Percentiles rank a stretch among this genome's conserved stretches.
phyloP scores from a whole-genome alignment of 2,113 vertebrate species.

The Nycticebus coucang region DNA sequence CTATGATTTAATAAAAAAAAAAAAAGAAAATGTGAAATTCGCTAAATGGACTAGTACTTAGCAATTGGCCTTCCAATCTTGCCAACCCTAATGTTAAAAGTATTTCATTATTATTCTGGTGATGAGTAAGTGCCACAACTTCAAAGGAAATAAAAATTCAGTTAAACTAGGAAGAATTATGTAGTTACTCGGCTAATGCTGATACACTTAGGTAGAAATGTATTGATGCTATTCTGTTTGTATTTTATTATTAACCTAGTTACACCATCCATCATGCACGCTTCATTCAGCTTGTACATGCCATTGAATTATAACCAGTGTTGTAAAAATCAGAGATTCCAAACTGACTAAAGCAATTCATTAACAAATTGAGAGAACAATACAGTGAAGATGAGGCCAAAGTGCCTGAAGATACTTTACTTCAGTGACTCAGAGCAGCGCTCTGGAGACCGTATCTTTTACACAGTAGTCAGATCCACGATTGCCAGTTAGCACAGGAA shows the following conservation, averaged over 20 bases:
- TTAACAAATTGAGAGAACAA: neutral
- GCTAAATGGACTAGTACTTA: neutral
- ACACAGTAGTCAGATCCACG: neutral
- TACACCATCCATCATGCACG: neutral
- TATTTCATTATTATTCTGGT: neutral
- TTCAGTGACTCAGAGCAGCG: neutral
- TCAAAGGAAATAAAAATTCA: neutral
- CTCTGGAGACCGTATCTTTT: neutral
- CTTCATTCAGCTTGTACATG: neutral
- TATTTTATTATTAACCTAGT: slow-evolving; percentile 9
- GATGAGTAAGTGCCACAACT: neutral
- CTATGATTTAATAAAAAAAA: no score
- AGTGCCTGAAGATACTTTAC: neutral
- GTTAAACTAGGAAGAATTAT: neutral
- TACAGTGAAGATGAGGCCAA: neutral
- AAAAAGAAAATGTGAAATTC: neutral
- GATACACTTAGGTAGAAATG: neutral
- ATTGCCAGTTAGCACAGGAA: neutral
- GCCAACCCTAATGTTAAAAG: neutral
- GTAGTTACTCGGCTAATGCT: neutral
- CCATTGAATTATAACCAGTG: neutral
- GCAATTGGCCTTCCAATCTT: neutral
- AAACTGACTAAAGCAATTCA: neutral
- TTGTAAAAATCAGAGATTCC: neutral
- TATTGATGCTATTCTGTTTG: neutral